Percentiles rank a stretch among this genome's conserved stretches.
Evolutionary conservation across 2,113 vertebrate genomes (phyloP).

Genomic region (Coptodon rendalli): DNA sequence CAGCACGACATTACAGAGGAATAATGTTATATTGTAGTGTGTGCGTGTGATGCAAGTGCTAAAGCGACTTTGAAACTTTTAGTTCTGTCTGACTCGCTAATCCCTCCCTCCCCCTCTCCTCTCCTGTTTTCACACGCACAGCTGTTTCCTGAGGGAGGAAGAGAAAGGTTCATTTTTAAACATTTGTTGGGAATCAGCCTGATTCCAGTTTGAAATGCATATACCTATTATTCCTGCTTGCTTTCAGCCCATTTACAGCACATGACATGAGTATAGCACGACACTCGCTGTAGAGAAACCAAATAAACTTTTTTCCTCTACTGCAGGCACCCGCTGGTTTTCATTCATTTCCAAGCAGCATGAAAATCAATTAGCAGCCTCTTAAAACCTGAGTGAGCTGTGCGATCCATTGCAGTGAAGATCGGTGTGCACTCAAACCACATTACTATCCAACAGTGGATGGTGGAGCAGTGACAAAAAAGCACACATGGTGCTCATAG

Average conservation of each 20-base stretch:
- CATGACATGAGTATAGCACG: background rate
- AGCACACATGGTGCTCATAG: background rate
- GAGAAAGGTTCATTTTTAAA: conserved; percentile 1
- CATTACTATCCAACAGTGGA: background rate
- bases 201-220: background rate
- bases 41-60: background rate
- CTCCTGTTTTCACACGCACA: conserved; percentile 59
- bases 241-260: background rate
- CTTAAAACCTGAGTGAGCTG: background rate
- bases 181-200: background rate
- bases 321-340: background rate
- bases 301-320: background rate
- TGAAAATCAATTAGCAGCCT: conserved; percentile 29
- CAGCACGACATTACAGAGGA: background rate
- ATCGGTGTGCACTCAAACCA: background rate
- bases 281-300: background rate
- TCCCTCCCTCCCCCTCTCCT: conserved; percentile 40
- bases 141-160: conserved; percentile 59
- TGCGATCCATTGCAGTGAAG: background rate
- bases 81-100: conserved; percentile 31
- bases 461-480: background rate
- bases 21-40: background rate
- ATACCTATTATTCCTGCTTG: background rate
- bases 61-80: conserved; percentile 19
- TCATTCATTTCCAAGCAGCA: background rate